Evolutionary conservation across 1,140 invertebrate species (phyloP).

Genomic region (Caenorhabditis tropicalis): DNA sequence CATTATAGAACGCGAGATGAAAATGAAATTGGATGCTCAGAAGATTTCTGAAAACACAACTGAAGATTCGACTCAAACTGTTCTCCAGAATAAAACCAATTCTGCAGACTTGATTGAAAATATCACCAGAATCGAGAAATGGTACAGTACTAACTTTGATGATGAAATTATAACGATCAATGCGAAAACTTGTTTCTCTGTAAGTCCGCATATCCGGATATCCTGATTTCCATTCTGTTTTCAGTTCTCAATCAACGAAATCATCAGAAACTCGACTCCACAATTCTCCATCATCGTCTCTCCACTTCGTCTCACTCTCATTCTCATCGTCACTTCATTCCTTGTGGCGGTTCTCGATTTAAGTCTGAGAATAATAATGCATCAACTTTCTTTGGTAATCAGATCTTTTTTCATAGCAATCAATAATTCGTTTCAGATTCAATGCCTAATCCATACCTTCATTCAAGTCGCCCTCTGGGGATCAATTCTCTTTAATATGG

Average conservation of each 20-base stretch:
- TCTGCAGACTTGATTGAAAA: neutral
- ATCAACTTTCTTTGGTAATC: neutral
- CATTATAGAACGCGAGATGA: too few species aligned
- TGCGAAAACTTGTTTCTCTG: conserved; percentile 14
- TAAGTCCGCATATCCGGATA: neutral
- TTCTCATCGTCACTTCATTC: conserved; percentile 14
- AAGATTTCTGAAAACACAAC: too few species aligned
- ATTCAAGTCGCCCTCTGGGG: neutral
- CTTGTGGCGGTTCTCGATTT: neutral
- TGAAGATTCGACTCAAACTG: too few species aligned
- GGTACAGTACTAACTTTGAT: neutral
- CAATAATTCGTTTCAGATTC: neutral
- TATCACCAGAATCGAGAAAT: neutral
- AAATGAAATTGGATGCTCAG: too few species aligned
- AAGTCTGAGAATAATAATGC: neutral
- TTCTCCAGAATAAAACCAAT: neutral
- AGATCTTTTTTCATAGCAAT: neutral
- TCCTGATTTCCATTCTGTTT: neutral
- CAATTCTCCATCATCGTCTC: neutral
- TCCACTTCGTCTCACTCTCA: conserved; percentile 3
- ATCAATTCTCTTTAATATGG: neutral
- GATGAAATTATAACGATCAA: neutral
- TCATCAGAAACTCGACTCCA: neutral
- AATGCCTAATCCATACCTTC: neutral
- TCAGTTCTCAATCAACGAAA: neutral